These are phyloP conservation scores for Pyrocephalus nanus DNA, from an alignment of 2,797 vertebrate species.

Conservation along the genomic window DNA sequence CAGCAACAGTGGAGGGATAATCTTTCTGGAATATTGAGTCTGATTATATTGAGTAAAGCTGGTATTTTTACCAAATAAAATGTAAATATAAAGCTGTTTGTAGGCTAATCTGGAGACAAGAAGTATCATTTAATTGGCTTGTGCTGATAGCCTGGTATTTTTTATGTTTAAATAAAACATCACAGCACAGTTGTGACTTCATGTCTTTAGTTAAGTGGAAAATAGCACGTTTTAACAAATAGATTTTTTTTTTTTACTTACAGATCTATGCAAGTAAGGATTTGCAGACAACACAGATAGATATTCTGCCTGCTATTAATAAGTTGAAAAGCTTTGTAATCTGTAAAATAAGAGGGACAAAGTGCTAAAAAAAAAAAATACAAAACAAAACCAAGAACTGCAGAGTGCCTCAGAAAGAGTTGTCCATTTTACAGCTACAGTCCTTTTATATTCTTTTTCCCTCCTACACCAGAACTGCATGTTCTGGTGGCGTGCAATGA, in stretches of 20 bases:
- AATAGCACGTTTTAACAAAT: slow-evolving; percentile 18
- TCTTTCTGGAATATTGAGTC: background rate
- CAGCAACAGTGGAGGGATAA: background rate
- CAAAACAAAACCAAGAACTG: background rate
- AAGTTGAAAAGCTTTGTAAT: background rate
- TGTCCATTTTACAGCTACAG: background rate
- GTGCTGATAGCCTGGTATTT: background rate
- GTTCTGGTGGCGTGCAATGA: background rate
- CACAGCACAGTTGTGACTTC: slow-evolving; percentile 9
- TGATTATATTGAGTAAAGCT: background rate
- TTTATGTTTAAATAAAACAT: slow-evolving; percentile 49
- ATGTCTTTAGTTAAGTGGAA: slow-evolving; percentile 13
- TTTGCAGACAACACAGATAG: background rate
- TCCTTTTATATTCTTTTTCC: background rate
- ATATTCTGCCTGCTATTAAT: background rate
- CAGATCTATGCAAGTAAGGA: background rate
- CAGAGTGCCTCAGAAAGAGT: background rate
- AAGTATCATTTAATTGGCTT: slow-evolving; percentile 27
- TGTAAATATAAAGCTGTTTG: background rate
- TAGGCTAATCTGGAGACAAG: background rate
- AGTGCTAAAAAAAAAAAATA: background rate
- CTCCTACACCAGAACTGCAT: background rate
- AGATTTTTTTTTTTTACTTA: background rate
- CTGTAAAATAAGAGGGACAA: background rate
- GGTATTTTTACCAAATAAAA: background rate